Conservation (phyloP, 2,113 vertebrate species). For the Vulpes lagopus region DNA sequence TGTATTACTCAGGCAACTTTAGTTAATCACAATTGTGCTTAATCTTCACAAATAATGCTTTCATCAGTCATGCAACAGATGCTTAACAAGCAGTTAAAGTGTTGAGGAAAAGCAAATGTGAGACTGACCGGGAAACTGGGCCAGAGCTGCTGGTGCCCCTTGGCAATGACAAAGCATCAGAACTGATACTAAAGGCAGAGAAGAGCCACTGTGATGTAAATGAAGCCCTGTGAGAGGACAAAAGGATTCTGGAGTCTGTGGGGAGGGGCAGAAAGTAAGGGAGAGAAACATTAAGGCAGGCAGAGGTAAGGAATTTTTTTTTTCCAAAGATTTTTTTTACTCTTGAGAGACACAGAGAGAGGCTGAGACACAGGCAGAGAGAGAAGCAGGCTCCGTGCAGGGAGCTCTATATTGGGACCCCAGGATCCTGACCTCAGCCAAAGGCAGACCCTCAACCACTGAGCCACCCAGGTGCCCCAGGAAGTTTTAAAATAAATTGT, state of each 20-base stretch:
- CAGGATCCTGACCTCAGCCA: no score
- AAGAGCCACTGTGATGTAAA: neutral
- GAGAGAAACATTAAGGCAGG: neutral
- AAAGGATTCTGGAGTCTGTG: neutral
- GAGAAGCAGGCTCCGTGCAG: no score
- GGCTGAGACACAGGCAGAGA: no score
- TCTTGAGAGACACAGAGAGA: no score
- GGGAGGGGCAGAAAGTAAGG: neutral
- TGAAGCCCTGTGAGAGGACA: neutral
- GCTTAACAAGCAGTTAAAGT: neutral
- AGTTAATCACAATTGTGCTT: neutral
- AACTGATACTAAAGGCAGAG: neutral
- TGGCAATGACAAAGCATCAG: neutral
- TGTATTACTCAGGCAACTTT: neutral
- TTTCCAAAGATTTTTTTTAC: no score
- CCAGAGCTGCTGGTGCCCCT: neutral
- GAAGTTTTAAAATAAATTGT: neutral
- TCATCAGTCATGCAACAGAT: neutral
- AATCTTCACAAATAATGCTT: neutral
- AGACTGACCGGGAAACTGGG: neutral
- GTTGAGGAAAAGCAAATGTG: neutral
- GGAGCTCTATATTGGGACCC: no score
- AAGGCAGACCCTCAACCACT: no score
- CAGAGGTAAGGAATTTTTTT: neutral
- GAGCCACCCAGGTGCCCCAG: no score